Evolutionary conservation across 2,888 invertebrate genomes (phyloP), one percentile per base, ranked within the genome.

Genomic region (Leptura quadrifasciata): DNA sequence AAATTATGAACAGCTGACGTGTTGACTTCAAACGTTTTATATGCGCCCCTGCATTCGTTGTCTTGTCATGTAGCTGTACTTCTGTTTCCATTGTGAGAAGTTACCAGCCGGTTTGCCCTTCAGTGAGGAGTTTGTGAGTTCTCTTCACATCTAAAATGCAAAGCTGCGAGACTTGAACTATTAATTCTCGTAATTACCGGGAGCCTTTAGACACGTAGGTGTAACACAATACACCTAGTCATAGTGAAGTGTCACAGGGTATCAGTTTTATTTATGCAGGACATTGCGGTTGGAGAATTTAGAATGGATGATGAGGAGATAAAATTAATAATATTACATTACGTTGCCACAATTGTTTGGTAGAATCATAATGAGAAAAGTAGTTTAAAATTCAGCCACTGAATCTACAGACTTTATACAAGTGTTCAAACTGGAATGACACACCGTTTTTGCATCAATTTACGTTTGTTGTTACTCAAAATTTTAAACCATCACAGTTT

Each of bases 1-100:
- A 74, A 78, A 81, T 81, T 81, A 81, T 81, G 77, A 78, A 80
- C 81, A 80, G 80, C 78, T 78, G 81, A 81, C 78, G 76, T 75
- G 77, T 72, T 79, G 74, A 78, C 81, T 81, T 81, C 81, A 81
- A 81, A 81, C 77, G 70, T 47, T 75, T 69, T 35, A 58, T 27
- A 31, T 69, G 47, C 69, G 58, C 69, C 35, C 39, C 35, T 39
- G 69, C 69, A 58, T 69, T 68, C 35, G 69, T 58, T 57, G 20
- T 68, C 55, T 68, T 55, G 68, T 58, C 69, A 39, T 58, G 69
- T 69, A 58, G 35, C 69, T 21, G 47, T n/a, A 60, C 21, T 35
- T 18, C 35, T 10, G 65, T 21, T 65, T 24, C 17, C 52, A 65
- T 69, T 69, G 69, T 58, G 69, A 57, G 69, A 58, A 69, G 58